Evolutionary conservation across 2,113 vertebrate genomes (phyloP).

Genomic region (Chloropsis cyanopogon): DNA sequence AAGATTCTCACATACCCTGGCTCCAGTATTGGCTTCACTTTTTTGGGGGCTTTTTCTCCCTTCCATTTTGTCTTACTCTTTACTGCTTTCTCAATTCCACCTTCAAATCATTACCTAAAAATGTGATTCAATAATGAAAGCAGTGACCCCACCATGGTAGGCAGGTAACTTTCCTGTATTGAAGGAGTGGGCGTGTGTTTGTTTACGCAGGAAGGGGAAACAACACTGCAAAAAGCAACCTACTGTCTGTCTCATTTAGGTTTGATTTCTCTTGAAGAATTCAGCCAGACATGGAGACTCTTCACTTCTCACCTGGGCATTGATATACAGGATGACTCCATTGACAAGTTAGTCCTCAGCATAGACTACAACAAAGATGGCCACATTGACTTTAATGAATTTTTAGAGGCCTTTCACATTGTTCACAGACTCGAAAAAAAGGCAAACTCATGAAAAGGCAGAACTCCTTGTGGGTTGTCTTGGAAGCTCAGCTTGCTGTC

Average conservation of each 20-base stretch:
- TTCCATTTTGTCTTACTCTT: neutral
- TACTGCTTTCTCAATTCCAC: neutral
- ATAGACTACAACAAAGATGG: slow-evolving; percentile 97
- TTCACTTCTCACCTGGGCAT: slow-evolving; percentile 86
- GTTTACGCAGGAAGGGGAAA: neutral
- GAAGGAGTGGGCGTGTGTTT: fast-evolving
- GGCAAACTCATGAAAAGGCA: neutral
- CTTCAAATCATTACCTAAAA: neutral
- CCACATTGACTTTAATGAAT: slow-evolving; percentile 95
- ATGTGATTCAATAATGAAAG: neutral
- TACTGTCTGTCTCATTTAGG: slow-evolving; percentile 71
- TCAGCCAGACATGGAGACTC: slow-evolving; percentile 89
- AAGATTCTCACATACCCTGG: neutral
- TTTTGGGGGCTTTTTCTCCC: neutral
- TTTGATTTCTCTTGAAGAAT: slow-evolving; percentile 92
- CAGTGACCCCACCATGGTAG: fast-evolving
- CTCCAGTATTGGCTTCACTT: neutral
- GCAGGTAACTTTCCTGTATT: neutral
- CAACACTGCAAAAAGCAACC: neutral
- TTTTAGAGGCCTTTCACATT: slow-evolving; percentile 91
- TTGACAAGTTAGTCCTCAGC: slow-evolving; percentile 83
- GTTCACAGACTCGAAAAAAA: slow-evolving; percentile 84
- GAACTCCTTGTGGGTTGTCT: neutral
- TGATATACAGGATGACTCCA: slow-evolving; percentile 69
- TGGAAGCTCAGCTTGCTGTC: neutral